Evolutionary conservation across 2,888 invertebrate genomes (phyloP).

Genomic region (Epirrhoe alternata): DNA sequence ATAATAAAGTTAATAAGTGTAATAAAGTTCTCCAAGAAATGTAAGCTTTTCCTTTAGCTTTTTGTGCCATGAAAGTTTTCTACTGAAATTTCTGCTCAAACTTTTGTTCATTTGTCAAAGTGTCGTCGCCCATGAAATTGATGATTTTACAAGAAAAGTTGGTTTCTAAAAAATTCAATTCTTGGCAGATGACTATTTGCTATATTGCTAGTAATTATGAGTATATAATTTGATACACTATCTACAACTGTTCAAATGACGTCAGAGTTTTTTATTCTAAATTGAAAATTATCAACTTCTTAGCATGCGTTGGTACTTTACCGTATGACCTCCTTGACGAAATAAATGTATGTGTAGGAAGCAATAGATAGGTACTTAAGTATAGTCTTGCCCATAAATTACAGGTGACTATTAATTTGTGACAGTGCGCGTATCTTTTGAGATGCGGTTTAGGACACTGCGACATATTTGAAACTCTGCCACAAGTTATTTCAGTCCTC

Average conservation of each 20-base stretch:
- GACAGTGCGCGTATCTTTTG: conserved; percentile 61
- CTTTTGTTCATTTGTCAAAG: conserved; percentile 58
- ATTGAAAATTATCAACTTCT: neutral
- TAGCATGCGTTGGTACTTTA: neutral
- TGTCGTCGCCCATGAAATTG: conserved; percentile 57
- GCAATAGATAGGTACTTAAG: neutral
- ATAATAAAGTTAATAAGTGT: too few relatives aligned
- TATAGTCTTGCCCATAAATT: conserved; percentile 15
- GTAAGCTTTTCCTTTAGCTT: conserved; percentile 1
- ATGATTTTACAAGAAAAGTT: conserved; percentile 52
- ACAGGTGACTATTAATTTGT: conserved; percentile 55
- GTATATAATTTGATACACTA: conserved; percentile 30
- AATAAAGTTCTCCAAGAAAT: neutral
- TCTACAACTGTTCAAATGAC: conserved; percentile 25
- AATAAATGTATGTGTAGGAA: neutral
- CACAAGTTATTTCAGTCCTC: conserved; percentile 75
- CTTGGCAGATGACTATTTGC: conserved; percentile 58
- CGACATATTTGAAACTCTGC: conserved; percentile 85
- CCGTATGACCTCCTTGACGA: neutral
- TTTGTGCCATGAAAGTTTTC: neutral
- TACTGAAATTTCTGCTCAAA: conserved; percentile 31
- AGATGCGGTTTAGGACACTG: conserved; percentile 72
- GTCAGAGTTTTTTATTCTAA: neutral
- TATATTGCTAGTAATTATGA: conserved; percentile 32
- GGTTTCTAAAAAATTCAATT: conserved; percentile 47